Conservation (phyloP, 2,113 vertebrate species). For the Coregonus clupeaformis region DNA sequence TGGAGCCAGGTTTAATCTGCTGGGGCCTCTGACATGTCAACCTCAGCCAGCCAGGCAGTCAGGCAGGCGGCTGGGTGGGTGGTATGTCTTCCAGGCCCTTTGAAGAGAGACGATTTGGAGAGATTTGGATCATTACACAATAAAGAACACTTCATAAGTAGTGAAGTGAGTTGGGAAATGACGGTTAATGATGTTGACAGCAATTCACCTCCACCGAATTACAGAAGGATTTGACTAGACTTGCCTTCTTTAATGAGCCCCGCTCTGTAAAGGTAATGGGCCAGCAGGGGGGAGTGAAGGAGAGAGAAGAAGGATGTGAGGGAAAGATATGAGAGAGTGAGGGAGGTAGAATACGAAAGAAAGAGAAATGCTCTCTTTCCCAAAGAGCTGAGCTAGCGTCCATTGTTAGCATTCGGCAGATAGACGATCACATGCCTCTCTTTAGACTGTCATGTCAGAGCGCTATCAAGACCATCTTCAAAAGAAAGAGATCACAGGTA, state of each 20-base stretch:
- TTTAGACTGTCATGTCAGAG: conserved; percentile 49
- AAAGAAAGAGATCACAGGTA: conserved; percentile 19
- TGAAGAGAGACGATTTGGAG: conserved; percentile 76
- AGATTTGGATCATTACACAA: conserved; percentile 85
- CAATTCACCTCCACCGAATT: conserved; percentile 81
- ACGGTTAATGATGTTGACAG: conserved; percentile 85
- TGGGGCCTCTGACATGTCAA: conserved; percentile 64
- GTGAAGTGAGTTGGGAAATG: conserved; percentile 76
- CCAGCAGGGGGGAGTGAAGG: conserved; percentile 57
- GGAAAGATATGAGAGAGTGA: conserved; percentile 6
- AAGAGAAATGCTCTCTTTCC: conserved; percentile 23
- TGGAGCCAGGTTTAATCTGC: conserved; percentile 73
- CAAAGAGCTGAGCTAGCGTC: conserved; percentile 33
- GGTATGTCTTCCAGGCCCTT: conserved; percentile 75
- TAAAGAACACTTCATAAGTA: conserved; percentile 83
- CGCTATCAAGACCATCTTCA: conserved; percentile 31
- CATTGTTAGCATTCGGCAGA: conserved; percentile 40
- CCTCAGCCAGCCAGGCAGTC: conserved; percentile 18
- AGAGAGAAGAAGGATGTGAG: conserved; percentile 7
- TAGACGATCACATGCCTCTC: conserved; percentile 40
- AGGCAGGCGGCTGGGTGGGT: conserved; percentile 66
- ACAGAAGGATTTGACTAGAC: conserved; percentile 81
- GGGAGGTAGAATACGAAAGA: conserved; percentile 16
- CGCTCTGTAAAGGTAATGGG: conserved; percentile 82
- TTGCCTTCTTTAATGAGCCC: conserved; percentile 81